phyloP scores from a whole-genome alignment of 1,140 invertebrate genomes.

The Thaumetopoea pityocampa region DNA sequence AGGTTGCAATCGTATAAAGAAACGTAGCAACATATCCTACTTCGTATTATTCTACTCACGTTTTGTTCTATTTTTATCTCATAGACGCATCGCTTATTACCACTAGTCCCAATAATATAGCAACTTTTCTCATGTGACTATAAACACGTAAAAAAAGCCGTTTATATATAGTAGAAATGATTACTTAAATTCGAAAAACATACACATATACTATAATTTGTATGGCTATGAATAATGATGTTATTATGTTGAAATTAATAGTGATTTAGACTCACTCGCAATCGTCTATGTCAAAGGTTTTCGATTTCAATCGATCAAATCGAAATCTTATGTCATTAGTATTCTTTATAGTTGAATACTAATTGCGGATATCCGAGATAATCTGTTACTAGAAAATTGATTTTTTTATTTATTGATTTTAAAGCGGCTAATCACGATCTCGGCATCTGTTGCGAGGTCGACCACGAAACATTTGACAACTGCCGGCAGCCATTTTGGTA shows the following conservation, averaged over 20 bases:
- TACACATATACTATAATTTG: no score
- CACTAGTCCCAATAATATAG: slow-evolving; percentile 2
- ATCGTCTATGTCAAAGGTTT: no score
- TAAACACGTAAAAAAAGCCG: no score
- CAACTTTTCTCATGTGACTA: background rate
- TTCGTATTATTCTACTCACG: slow-evolving; percentile 21
- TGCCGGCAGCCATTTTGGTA: slow-evolving; percentile 11
- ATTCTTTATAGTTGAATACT: no score
- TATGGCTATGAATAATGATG: no score
- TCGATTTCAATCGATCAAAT: no score
- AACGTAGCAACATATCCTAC: slow-evolving; percentile 36
- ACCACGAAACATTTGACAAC: slow-evolving; percentile 14
- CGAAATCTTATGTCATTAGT: slow-evolving; percentile 4
- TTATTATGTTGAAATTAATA: no score
- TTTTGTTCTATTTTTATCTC: slow-evolving; percentile 13
- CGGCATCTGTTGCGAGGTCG: slow-evolving; percentile 26
- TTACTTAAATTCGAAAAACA: no score
- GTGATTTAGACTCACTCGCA: no score
- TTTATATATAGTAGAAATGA: no score
- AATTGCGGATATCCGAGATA: slow-evolving; percentile 42
- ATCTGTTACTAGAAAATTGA: slow-evolving; percentile 20
- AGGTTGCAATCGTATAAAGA: slow-evolving; percentile 42
- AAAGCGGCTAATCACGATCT: slow-evolving; percentile 26
- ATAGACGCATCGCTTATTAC: slow-evolving; percentile 7
- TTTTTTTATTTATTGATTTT: slow-evolving; percentile 17